These are phyloP conservation scores for Myotis yumanensis DNA, from an alignment of 2,113 vertebrate species.

Conservation along the genomic window DNA sequence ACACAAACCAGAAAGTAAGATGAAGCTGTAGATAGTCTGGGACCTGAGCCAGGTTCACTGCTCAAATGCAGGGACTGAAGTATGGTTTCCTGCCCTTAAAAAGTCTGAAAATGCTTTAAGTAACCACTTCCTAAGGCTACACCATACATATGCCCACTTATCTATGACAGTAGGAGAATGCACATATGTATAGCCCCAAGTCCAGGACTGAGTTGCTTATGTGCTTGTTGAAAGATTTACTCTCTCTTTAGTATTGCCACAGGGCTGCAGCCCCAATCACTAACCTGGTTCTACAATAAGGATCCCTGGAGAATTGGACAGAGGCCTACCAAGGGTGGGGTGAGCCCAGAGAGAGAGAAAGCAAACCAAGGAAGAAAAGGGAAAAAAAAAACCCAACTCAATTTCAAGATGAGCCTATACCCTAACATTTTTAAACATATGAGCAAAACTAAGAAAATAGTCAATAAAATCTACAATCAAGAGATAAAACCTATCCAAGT, in stretches of 20 bases:
- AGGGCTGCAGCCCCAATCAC: neutral
- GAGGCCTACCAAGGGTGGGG: neutral
- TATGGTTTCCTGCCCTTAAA: conserved; percentile 10
- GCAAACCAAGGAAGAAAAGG: neutral
- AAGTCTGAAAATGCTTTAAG: neutral
- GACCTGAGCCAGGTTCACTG: neutral
- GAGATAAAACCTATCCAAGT: neutral
- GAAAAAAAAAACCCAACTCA: neutral
- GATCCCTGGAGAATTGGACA: neutral
- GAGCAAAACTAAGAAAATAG: neutral
- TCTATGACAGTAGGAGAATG: neutral
- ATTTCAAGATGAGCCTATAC: neutral
- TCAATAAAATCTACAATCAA: neutral
- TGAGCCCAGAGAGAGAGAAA: neutral
- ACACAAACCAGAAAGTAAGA: conserved; percentile 22
- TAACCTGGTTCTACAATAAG: neutral
- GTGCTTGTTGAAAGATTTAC: neutral
- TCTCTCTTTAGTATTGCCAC: neutral
- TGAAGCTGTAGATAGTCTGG: neutral
- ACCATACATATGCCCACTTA: neutral
- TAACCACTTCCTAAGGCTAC: neutral
- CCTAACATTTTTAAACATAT: neutral
- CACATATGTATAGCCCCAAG: neutral
- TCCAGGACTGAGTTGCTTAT: neutral
- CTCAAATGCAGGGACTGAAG: neutral